Base-by-base conservation (phyloP, 35 echinoderm and acorn worm genomes). In the Ophiothrix spiculata region DNA sequence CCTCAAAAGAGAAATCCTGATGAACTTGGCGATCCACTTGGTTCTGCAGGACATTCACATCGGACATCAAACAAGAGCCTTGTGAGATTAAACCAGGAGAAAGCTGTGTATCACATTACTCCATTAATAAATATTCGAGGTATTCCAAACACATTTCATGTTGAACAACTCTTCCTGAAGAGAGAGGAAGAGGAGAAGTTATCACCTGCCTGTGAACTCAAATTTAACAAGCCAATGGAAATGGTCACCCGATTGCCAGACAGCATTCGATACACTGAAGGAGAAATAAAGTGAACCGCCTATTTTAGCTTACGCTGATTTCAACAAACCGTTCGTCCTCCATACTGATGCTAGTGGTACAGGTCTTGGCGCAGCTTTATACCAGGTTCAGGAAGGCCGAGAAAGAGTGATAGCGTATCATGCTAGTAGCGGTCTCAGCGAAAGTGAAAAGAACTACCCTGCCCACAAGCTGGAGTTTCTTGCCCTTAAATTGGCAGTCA, bases 321-420 rank as follows among this genome's bases (percentile, higher is more conserved):
- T 83, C 83, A 38, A 49, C 39, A 35, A 56, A 33, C 64, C 85
- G 1, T 93, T 88, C 56, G 36, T 84, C 2, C 80, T 93, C 0
- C 91, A 93, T 25, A 93, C 91, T 39, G 85, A 88, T 83, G 91
- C 80, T 3, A 93, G 85, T 64, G 36, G 33, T 3, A 77, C 75
- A 33, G 91, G 85, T 6, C 76, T 93, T 19, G 91, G 86, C 4
- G 91, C 81, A 0, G 76, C 86, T 17, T 40, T 93, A 34, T 88
- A 88, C 49, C 86, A 93, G 35, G 77, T 75, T 6, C 33, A 88
- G 28, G 64, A 85, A 28, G 64, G 63, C 36, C 35, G 64, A 69
- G 60, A 69, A n/a, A 36, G 42, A 0, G 54, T 74, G 4, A 69
- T 88, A 21, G 85, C 85, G 10, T 92, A 88, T 39, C n/a, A n/a